Base-by-base conservation (phyloP, 92 coral and sea anemone genomes). In the Bergia puertoricense region DNA sequence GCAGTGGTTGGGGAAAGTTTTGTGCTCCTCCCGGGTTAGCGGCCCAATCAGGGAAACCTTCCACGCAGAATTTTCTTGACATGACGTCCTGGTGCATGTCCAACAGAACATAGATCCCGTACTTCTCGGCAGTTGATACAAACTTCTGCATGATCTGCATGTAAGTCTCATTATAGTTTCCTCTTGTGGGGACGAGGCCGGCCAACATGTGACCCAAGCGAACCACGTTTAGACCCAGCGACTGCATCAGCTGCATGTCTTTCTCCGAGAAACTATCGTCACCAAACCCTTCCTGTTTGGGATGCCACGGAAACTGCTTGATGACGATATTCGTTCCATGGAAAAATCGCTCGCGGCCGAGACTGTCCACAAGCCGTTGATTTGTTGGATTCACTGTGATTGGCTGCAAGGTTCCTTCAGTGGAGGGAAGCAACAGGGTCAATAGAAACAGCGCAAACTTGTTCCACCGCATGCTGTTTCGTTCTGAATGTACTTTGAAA, bases 151-250 rank as follows among this genome's bases (percentile, higher is more conserved):
- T 93, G 40, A 93, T 91, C 80, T 93, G 79, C 80, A 95, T 82
- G 75, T 97, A 97, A 3, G 99, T 97, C 50, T 93, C 91, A 89
- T 97, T 97, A 87, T 94, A 97, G 30, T 90, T 81, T 14, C 97
- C 99, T 76, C 95, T 89, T 22, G 90, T 91, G 6, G 99, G 99
- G 43, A 95, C 98, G 13, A 97, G 86, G 2, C 99, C 98, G 9
- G 99, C 97, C 98, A 98, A 95, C 99, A 97, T 97, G 89, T 92
- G 94, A 11, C 98, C 99, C 68, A 97, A 91, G 65, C 99, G 98
- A 4, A 95, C 95, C 43, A 93, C 94, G 78, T 97, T 97, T 18
- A 97, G 91, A 45, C 99, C 99, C 42, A 97, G 94, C 2, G 99
- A 97, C 80, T 92, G 86, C 90, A 97, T 54, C 71, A 97, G 92